Base-by-base conservation (phyloP, 2,797 vertebrate species). In the Schizothorax lantsangensis region DNA sequence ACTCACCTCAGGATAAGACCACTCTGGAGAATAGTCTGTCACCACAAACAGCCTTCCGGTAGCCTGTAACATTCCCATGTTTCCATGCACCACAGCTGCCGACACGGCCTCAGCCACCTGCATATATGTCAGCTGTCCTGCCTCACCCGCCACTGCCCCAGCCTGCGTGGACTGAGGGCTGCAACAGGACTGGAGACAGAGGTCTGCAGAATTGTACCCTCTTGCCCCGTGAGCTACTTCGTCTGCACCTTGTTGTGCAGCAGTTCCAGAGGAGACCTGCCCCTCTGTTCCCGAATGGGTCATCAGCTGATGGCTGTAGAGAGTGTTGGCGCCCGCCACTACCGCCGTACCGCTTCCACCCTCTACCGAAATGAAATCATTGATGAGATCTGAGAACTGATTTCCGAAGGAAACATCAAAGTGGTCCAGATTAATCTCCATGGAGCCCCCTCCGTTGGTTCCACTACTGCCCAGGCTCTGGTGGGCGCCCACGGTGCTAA, bases 1-100 rank as follows among this genome's bases (percentile, higher is more conserved):
- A 73, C 97, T 97, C 91, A 99, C 98, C 98, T 99, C 98, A n/a
- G 98, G 98, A 93, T 99, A 99, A 78, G 98, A 99, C 98, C 98
- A 99, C 92, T 99, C 98, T 1, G 98, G 98, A 79, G 98, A 99
- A 93, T 99, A 99, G 95, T 99, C 98, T 17, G 98, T 99, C 95
- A 99, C 98, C 94, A 97, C 96, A 95, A 99, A 99, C 93, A 99
- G 93, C 91, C 98, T 97, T 88, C 97, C 98, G 0, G 96, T 96
- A 92, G 97, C 97, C 94, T 98, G 98, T 54, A 99, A 96, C 92
- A 99, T 91, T 78, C 97, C 97, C 94, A 99, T 94, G 82, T 97
- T 94, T 91, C 97, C 96, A 92, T 97, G 97, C 90, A 96, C 97
- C 0, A 97, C 95, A 14, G 97, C 97, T 57, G 97, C 97, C 0